Base-by-base conservation (phyloP, 2,113 vertebrate species). In the Capricornis sumatraensis region DNA sequence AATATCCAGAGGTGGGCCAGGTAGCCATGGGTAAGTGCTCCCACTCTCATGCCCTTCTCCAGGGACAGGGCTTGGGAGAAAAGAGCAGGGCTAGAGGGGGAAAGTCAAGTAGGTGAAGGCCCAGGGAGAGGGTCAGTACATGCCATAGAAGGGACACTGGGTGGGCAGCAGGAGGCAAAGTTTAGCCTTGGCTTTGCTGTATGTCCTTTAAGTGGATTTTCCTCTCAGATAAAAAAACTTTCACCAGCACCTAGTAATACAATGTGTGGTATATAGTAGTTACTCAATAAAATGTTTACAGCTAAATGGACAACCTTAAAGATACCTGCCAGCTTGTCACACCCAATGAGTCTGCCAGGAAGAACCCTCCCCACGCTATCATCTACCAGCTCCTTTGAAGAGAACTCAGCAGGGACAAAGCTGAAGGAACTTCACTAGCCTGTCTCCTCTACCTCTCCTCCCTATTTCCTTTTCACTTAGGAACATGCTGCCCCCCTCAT, bases 381-480 rank as follows among this genome's bases (percentile, higher is more conserved):
- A 67, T 27, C 50, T 21, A 71, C 27, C 60, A 67, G 55, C 10
- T 6, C 36, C 83, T 95, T n/a, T 83, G n/a, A 91, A 91, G 47
- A 33, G 67, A 92, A 40, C 64, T 95, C 76, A 78, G 13, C 27
- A 86, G 50, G n/a, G 52, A 95, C 57, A 81, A 96, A 97, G 60
- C 52, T 96, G 92, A 93, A 79, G 53, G 53, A 94, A 94, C 5
- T 21, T 95, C 28, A 58, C 74, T 85, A 76, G 60, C 71, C 43
- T 85, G 36, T 87, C 74, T 92, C 17, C 52, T 58, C 45, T 76
- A 47, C 4, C 14, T 6, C 43, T 36, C 4, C 21, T 7, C 43
- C 36, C n/a, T 57, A 83, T 84, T 90, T 96, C 52, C 28, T 47
- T 91, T 89, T 83, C 55, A 89, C 86, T 97, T 94, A 89, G 78